Evolutionary conservation across 2,113 vertebrate genomes (phyloP).

Genomic region (Sula dactylatra): DNA sequence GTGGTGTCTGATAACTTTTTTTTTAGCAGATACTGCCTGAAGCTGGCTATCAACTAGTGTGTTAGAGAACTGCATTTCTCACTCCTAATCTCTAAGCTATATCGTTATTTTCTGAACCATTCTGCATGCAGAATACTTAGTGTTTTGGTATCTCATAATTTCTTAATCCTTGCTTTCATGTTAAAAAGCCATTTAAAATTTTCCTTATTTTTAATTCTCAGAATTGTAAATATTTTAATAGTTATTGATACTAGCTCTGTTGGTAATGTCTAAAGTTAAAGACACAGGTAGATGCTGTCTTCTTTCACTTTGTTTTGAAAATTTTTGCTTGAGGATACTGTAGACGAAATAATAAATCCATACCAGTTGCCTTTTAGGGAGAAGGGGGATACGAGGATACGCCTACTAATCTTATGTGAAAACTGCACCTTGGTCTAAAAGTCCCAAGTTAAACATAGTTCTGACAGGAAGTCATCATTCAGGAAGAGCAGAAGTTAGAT

Average conservation of each 20-base stretch:
- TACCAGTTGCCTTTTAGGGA: neutral
- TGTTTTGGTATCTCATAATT: neutral
- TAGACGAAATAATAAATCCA: neutral
- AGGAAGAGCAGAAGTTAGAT: neutral
- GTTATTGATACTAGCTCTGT: neutral
- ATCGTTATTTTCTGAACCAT: neutral
- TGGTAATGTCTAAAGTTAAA: neutral
- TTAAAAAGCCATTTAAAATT: neutral
- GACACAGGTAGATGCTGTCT: neutral
- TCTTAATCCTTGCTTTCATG: neutral
- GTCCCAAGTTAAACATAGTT: neutral
- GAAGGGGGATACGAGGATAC: neutral
- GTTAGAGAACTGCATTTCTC: neutral
- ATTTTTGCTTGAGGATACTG: neutral
- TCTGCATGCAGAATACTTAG: neutral
- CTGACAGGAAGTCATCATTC: neutral
- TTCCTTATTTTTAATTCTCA: neutral
- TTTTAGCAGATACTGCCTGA: neutral
- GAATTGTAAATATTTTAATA: neutral
- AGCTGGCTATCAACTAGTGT: neutral
- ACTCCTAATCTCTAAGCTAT: neutral
- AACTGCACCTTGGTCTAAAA: neutral
- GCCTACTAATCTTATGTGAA: neutral
- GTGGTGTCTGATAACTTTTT: neutral
- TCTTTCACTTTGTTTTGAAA: neutral